Percentiles rank a stretch among this genome's conserved stretches.
Conservation (phyloP, 2,113 vertebrate genomes). For the Leucopsar rothschildi region DNA sequence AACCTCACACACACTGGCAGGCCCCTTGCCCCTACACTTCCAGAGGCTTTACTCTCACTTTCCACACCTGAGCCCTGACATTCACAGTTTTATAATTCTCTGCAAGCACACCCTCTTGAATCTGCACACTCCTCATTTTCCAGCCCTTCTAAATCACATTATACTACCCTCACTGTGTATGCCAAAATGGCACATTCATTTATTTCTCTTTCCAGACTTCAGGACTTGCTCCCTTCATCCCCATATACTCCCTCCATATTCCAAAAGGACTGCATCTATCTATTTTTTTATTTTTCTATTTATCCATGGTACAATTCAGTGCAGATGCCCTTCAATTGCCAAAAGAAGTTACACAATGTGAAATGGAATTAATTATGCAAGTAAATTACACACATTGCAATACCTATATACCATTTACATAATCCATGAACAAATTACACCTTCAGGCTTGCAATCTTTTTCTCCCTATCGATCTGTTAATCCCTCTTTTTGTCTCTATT, state of each 20-base stretch:
- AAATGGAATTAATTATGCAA: neutral
- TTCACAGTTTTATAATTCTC: neutral
- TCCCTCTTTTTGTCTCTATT: neutral
- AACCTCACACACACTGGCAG: neutral
- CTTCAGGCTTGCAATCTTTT: neutral
- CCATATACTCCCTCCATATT: neutral
- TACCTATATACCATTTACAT: neutral
- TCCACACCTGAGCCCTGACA: neutral
- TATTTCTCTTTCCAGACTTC: neutral
- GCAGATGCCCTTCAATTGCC: neutral
- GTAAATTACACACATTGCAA: neutral
- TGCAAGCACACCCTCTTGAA: neutral
- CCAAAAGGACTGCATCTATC: neutral
- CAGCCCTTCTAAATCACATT: neutral
- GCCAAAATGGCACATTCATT: neutral
- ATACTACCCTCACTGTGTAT: neutral
- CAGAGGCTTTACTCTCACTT: neutral
- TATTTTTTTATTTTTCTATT: too few species aligned
- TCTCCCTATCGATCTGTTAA: neutral
- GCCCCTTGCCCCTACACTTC: neutral
- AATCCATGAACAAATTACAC: neutral
- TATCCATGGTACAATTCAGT: neutral
- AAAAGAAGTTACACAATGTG: neutral
- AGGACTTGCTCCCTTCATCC: neutral
- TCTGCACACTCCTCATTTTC: neutral